Evolutionary conservation across 2,113 vertebrate species (phyloP).

Genomic region (Corythoichthys intestinalis): DNA sequence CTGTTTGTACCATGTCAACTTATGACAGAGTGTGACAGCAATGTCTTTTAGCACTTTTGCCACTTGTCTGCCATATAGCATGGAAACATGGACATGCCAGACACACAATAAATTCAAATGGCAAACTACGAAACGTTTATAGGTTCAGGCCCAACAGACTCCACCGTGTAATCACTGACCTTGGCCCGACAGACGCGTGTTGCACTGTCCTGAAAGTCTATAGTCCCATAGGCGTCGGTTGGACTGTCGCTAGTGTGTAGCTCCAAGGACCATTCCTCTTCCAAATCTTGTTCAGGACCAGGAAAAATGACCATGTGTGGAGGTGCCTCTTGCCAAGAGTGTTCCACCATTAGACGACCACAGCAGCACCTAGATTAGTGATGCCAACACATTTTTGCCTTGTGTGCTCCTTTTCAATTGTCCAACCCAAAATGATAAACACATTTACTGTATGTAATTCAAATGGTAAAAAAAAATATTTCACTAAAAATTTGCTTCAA

Average conservation of each 20-base stretch:
- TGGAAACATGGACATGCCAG: too few relatives aligned
- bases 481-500: background rate
- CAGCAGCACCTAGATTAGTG: constrained; percentile 81
- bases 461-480: too few relatives aligned
- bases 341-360: constrained; percentile 85
- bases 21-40: too few relatives aligned
- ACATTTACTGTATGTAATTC: too few relatives aligned
- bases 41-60: too few relatives aligned
- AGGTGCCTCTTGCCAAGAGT: constrained; percentile 66
- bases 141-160: background rate
- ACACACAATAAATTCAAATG: background rate
- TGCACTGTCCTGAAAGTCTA: constrained; percentile 90
- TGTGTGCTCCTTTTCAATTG: too few relatives aligned
- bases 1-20: too few relatives aligned
- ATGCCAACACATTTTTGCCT: too few relatives aligned
- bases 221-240: constrained; percentile 87
- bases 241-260: constrained; percentile 81
- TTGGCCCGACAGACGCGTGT: constrained; percentile 85
- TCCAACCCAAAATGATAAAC: too few relatives aligned
- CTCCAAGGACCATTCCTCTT: constrained; percentile 82
- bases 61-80: too few relatives aligned
- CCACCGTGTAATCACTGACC: constrained; percentile 66
- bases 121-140: background rate
- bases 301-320: constrained; percentile 57
- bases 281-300: constrained; percentile 22